A percentile compares a stretch with the other conserved stretches of the same genome.
Evolutionary conservation across 2,888 invertebrate species (phyloP).

Genomic region (Drosophila demipolita): DNA sequence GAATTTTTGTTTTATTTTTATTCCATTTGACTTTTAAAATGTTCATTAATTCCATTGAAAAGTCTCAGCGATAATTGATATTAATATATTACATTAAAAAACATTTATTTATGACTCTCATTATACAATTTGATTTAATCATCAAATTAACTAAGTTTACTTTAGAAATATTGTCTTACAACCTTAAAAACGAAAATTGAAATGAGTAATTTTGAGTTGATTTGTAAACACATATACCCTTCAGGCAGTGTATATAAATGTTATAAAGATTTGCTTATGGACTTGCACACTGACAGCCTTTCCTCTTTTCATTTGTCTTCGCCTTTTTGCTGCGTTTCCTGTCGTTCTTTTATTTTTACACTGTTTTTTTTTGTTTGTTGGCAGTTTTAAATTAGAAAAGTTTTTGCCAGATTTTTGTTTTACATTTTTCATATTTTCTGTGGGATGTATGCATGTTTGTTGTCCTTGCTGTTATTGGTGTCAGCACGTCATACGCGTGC

Average conservation of each 20-base stretch:
- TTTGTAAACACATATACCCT: not conserved
- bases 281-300: constrained; percentile 36
- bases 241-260: constrained; percentile 51
- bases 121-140: not conserved
- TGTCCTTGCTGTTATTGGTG: constrained; percentile 60
- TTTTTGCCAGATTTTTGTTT: constrained; percentile 80
- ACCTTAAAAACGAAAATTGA: not conserved
- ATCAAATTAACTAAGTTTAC: not conserved
- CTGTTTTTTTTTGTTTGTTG: constrained; percentile 63
- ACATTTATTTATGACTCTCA: not conserved
- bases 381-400: constrained; percentile 81
- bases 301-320: constrained; percentile 39
- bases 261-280: constrained; percentile 67
- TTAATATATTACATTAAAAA: too few species aligned
- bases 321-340: constrained; percentile 59
- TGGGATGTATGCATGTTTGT: constrained; percentile 73
- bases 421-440: constrained; percentile 81
- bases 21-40: not conserved
- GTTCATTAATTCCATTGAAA: not conserved
- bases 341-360: constrained; percentile 55
- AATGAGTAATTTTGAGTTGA: not conserved
- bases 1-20: not conserved
- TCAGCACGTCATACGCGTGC: constrained; percentile 69
- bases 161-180: not conserved
- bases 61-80: not conserved